Conservation (phyloP, 1,140 invertebrate species). For the Plutomurus gul region DNA sequence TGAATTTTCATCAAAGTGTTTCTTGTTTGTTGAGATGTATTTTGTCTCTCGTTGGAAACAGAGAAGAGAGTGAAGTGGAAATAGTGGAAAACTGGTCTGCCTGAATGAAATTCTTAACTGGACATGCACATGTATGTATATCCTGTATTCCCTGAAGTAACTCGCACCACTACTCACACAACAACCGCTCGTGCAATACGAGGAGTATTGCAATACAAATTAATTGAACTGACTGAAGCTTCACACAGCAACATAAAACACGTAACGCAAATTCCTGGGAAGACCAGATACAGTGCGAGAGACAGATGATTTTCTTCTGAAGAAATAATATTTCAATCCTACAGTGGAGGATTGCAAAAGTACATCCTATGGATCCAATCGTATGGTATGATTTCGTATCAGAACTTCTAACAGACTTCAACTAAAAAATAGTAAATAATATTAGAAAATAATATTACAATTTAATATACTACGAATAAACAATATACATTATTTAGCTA, state of each 20-base stretch:
- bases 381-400: conserved; percentile 10
- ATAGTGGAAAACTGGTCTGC: no score
- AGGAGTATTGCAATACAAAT: background rate
- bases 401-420: conserved; percentile 1
- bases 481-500: background rate
- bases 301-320: background rate
- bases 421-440: background rate
- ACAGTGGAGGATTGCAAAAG: background rate
- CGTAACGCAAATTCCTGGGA: background rate
- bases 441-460: background rate
- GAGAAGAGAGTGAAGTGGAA: no score
- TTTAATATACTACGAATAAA: background rate
- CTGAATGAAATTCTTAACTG: no score
- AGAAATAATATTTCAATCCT: background rate
- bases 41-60: no score
- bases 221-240: background rate
- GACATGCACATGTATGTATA: no score
- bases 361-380: conserved; percentile 5
- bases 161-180: no score
- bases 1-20: no score
- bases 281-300: background rate
- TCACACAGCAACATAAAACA: background rate
- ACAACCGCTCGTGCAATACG: no score
- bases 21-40: no score
- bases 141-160: no score